Evolutionary conservation across 2,888 invertebrate genomes (phyloP), one percentile per base, ranked within the genome.

Genomic region (Conops quadrifasciatus): DNA sequence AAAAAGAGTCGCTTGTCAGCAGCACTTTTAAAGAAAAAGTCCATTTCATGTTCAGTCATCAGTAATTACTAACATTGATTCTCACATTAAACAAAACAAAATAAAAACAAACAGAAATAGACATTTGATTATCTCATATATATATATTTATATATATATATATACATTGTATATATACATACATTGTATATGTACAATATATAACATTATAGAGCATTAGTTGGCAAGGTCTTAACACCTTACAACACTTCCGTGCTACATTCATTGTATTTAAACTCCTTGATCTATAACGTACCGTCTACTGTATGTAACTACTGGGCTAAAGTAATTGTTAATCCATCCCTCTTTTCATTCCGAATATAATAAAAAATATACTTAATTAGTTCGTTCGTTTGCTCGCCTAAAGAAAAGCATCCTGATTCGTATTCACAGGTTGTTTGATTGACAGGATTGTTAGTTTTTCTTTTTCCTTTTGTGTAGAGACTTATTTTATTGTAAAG

Each of bases 1-100:
- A 26, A n/a, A 49, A 47, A 15, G 16, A 68, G 59, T 53, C 19
- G 16, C 1, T 21, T 9, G 36, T 36, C 19, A n/a, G 21, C 53
- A 21, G n/a, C 53, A 21, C 15, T n/a, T n/a, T 19, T 19, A 67
- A 28, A 56, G 53, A 64, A 47, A 56, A 2, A 67, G 45, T 68
- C 21, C 24, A 68, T 19, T 26, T 28, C 9, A 59, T n/a, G 19
- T 30, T 15, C 53, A 66, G 28, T 21, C 43, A 62, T 45, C 30
- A 65, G 24, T 28, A 30, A 49, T 51, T 65, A 51, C 51, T 51
- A 24, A 66, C 21, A 56, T 21, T 66, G 7, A 43, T 36, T 21
- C n/a, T 49, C 11, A 72, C 30, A 69, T 71, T 53, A 72, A 64
- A 71, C 70, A 69, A 36, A 65, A 59, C 11, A 64, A 74, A 30